Percentiles rank a stretch among this genome's conserved stretches.
Conservation (phyloP, 2,113 vertebrate species). For the Ascaphus truei region DNA sequence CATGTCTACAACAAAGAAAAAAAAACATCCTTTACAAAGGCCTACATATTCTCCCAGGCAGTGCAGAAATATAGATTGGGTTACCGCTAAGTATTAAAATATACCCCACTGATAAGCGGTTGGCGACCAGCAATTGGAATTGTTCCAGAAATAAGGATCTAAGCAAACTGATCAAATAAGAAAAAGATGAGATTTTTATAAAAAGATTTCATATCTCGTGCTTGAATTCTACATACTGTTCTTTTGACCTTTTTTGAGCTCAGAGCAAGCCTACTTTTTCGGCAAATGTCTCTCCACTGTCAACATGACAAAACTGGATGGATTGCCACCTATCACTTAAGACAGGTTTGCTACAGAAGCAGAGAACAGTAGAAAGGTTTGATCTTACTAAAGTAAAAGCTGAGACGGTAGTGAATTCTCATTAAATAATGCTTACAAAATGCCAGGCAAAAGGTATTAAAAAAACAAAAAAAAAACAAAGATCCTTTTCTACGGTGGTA, state of each 20-base stretch:
- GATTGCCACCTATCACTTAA: conserved; percentile 37
- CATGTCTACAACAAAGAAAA: conserved; percentile 32
- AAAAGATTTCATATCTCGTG: conserved; percentile 32
- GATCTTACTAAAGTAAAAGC: conserved; percentile 27
- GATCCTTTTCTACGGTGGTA: neutral
- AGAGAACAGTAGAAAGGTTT: conserved; percentile 27
- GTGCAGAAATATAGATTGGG: conserved; percentile 33
- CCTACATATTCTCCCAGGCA: conserved; percentile 29
- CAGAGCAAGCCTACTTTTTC: conserved; percentile 34
- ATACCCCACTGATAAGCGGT: conserved; percentile 35
- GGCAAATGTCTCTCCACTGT: conserved; percentile 35
- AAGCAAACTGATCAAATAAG: conserved; percentile 33
- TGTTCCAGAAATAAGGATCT: conserved; percentile 38
- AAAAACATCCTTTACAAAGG: conserved; percentile 28
- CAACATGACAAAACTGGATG: conserved; percentile 33
- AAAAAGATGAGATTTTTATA: conserved; percentile 30
- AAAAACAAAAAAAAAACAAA: conserved; percentile 20
- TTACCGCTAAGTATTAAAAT: conserved; percentile 37
- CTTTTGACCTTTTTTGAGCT: conserved; percentile 35
- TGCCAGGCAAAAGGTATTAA: conserved; percentile 4
- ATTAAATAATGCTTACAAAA: conserved; percentile 33
- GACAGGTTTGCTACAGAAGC: conserved; percentile 32
- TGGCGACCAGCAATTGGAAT: conserved; percentile 34
- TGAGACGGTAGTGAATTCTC: conserved; percentile 18
- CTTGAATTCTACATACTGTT: conserved; percentile 36